These are phyloP conservation scores for Esperia sulphurella DNA, from an alignment of 2,888 invertebrate species.

Conservation along the genomic window DNA sequence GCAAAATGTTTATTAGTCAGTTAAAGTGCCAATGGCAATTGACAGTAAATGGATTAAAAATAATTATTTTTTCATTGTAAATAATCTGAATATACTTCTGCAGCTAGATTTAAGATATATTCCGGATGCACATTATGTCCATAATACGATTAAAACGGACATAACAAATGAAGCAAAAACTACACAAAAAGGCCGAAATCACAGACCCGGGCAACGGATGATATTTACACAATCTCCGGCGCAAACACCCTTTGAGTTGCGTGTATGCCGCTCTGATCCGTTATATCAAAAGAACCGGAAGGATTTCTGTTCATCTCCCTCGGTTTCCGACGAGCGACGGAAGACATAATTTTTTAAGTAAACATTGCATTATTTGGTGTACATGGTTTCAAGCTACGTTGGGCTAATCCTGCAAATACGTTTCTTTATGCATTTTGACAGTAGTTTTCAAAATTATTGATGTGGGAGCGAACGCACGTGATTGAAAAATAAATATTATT, in stretches of 20 bases:
- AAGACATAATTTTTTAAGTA: constrained; percentile 42
- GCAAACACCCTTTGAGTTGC: constrained; percentile 60
- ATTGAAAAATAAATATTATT: constrained; percentile 5
- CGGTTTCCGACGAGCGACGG: constrained; percentile 25
- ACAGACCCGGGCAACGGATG: constrained; percentile 52
- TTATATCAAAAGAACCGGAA: constrained; percentile 64
- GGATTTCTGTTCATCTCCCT: constrained; percentile 47
- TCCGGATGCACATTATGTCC: constrained; percentile 34
- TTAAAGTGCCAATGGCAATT: no score
- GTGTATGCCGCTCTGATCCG: constrained; percentile 38
- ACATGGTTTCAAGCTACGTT: constrained; percentile 8
- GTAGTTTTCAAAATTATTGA: constrained; percentile 3
- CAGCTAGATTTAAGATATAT: constrained; percentile 13
- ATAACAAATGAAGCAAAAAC: constrained; percentile 36
- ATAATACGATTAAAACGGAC: constrained; percentile 54
- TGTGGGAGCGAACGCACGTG: constrained; percentile 10
- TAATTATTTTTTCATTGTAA: no score
- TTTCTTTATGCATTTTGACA: constrained; percentile 2
- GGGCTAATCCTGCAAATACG: not conserved
- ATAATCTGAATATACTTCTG: no score
- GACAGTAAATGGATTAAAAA: no score
- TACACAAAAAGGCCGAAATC: constrained; percentile 53
- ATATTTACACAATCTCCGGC: constrained; percentile 58
- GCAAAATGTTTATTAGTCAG: no score
- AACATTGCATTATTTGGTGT: constrained; percentile 30